Evolutionary conservation across 1,140 invertebrate species (phyloP).

Genomic region (Drosophila orena): DNA sequence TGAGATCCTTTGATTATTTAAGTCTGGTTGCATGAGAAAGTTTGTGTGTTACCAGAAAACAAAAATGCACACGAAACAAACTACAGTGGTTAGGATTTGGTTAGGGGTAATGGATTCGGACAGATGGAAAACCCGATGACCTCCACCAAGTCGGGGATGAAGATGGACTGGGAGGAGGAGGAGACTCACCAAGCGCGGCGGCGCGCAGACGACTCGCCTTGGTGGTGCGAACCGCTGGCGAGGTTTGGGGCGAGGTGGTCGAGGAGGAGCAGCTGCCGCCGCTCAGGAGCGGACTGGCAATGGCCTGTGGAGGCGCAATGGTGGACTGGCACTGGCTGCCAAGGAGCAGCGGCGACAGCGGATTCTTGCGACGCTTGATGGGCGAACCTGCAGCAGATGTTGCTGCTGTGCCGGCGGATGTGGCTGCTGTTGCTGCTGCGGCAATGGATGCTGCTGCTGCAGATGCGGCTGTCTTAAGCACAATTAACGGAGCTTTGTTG

Average conservation of each 20-base stretch:
- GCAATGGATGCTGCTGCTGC: conserved; percentile 22
- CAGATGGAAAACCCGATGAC: background rate
- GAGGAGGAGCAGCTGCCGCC: conserved; percentile 57
- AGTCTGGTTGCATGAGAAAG: too few relatives aligned
- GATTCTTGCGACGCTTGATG: conserved; percentile 69
- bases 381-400: conserved; percentile 39
- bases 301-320: conserved; percentile 34
- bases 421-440: conserved; percentile 12
- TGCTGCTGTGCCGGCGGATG: conserved; percentile 11
- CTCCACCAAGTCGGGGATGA: conserved; percentile 1
- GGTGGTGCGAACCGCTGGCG: conserved; percentile 87
- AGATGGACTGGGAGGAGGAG: background rate
- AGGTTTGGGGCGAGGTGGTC: conserved; percentile 63
- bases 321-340: conserved; percentile 18
- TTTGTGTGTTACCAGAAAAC: background rate
- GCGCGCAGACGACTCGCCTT: conserved; percentile 89
- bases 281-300: conserved; percentile 56
- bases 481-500: conserved; percentile 66
- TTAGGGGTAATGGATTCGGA: background rate
- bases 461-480: conserved; percentile 53
- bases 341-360: conserved; percentile 69
- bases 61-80: conserved; percentile 21
- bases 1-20: background rate
- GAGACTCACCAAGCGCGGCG: conserved; percentile 86
- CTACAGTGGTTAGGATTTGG: conserved; percentile 15